Percentiles rank a stretch among this genome's conserved stretches.
phyloP scores from a whole-genome alignment of 2,888 invertebrate species.

The Ochropleura plecta region DNA sequence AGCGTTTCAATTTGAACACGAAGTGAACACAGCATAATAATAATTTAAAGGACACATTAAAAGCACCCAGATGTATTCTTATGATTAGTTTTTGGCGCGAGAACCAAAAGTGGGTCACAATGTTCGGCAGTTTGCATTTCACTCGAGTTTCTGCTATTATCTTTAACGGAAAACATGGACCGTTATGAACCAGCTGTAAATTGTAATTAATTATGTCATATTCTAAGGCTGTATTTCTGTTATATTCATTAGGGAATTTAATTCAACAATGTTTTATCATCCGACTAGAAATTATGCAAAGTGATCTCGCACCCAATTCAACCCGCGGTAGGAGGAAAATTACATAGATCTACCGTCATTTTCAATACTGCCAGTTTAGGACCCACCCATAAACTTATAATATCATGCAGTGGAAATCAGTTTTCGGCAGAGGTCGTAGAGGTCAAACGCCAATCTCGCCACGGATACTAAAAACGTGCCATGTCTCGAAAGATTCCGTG shows the following conservation, averaged over 20 bases:
- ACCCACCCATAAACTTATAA: not conserved
- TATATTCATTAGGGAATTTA: slow-evolving; percentile 17
- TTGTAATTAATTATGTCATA: slow-evolving; percentile 63
- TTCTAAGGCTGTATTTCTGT: slow-evolving; percentile 22
- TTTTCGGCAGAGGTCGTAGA: slow-evolving; percentile 29
- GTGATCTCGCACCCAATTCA: not conserved
- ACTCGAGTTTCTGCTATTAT: slow-evolving; percentile 59
- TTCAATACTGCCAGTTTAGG: not conserved
- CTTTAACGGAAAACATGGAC: slow-evolving; percentile 61
- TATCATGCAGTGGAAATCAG: slow-evolving; percentile 27
- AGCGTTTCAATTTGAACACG: slow-evolving; percentile 32
- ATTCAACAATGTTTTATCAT: slow-evolving; percentile 5
- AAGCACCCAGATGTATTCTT: slow-evolving; percentile 42
- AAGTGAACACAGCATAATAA: slow-evolving; percentile 41
- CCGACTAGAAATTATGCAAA: not conserved
- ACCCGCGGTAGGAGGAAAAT: not conserved
- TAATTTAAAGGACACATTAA: slow-evolving; percentile 39
- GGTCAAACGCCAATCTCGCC: slow-evolving; percentile 38
- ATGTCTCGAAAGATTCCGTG: slow-evolving; percentile 32
- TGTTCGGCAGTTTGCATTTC: slow-evolving; percentile 59
- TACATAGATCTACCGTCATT: not conserved
- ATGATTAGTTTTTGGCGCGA: slow-evolving; percentile 55
- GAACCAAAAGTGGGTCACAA: slow-evolving; percentile 49
- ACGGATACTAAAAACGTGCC: slow-evolving; percentile 41
- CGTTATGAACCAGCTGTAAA: slow-evolving; percentile 62